Evolutionary conservation across 64 coral and sea anemone genomes (phyloP).

Genomic region (Anthopleura sola): DNA sequence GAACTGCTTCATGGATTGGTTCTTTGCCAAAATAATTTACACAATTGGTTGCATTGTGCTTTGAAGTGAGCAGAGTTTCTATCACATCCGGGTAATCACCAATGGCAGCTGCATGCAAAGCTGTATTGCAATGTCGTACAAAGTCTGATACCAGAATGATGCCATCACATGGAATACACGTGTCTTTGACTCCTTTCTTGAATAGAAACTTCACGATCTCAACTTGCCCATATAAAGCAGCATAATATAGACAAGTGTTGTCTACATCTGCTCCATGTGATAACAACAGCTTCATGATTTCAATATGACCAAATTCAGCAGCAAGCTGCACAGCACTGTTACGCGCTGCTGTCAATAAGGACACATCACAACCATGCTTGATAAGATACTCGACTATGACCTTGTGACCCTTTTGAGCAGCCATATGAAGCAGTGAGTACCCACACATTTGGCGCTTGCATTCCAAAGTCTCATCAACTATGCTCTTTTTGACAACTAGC

Average conservation of each 20-base stretch:
- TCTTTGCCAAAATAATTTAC: conserved; percentile 8
- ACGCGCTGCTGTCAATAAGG: not conserved
- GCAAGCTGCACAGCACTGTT: conserved; percentile 37
- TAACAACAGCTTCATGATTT: conserved; percentile 17
- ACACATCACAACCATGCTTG: not conserved
- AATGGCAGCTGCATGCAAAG: conserved; percentile 24
- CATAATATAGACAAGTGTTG: conserved; percentile 23
- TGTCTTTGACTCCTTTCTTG: conserved; percentile 26
- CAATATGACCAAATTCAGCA: conserved; percentile 39
- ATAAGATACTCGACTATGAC: conserved; percentile 37
- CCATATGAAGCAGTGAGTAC: conserved; percentile 36
- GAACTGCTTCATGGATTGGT: conserved; percentile 35
- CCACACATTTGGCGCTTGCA: conserved; percentile 31
- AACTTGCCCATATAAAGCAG: conserved; percentile 29
- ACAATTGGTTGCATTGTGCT: conserved; percentile 18
- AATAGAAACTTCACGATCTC: conserved; percentile 38
- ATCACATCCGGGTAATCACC: not conserved
- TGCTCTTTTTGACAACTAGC: not conserved
- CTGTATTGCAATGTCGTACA: conserved; percentile 22
- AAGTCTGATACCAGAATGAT: not conserved
- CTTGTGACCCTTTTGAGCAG: conserved; percentile 31
- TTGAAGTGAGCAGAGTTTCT: conserved; percentile 1
- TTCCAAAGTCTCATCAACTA: not conserved
- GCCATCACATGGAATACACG: not conserved
- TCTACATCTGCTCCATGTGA: conserved; percentile 21